phyloP scores from a whole-genome alignment of 2,797 vertebrate species.

The Muraenolepis orangiensis region DNA sequence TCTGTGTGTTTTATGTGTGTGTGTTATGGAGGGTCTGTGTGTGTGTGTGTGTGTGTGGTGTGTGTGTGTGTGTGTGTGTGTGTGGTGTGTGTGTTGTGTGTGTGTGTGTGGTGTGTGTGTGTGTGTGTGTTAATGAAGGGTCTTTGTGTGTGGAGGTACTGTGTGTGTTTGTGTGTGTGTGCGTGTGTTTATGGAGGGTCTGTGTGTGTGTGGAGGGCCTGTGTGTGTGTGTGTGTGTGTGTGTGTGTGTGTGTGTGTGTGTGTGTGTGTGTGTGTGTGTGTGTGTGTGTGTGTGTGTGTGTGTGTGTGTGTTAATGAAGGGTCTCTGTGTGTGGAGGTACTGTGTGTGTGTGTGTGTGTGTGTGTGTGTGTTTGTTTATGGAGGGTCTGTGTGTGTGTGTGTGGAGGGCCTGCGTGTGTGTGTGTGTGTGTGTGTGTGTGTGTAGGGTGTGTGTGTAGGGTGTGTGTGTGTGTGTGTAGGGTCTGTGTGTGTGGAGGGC shows the following conservation, averaged over 20 bases:
- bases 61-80: not conserved
- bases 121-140: not conserved
- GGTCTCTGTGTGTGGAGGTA: no score
- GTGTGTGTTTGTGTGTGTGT: slow-evolving; percentile 21
- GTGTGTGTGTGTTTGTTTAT: not conserved
- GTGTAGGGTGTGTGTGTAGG: not conserved
- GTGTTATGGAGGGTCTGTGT: not conserved
- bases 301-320: slow-evolving; percentile 15
- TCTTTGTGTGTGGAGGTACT: not conserved
- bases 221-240: not conserved
- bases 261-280: not conserved
- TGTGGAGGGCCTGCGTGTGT: no score
- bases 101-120: not conserved
- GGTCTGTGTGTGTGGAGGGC: no score
- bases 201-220: not conserved
- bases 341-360: slow-evolving; percentile 6
- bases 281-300: slow-evolving; percentile 16
- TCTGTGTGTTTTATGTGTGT: not conserved
- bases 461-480: slow-evolving; percentile 6
- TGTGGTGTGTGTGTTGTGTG: not conserved
- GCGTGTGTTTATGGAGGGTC: not conserved
- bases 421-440: not conserved
- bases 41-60: not conserved
- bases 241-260: no score
- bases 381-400: not conserved